A percentile compares a stretch with the other conserved stretches of the same genome.
phyloP scores from a whole-genome alignment of 2,888 invertebrate genomes.

The Xanthorhoe designata region DNA sequence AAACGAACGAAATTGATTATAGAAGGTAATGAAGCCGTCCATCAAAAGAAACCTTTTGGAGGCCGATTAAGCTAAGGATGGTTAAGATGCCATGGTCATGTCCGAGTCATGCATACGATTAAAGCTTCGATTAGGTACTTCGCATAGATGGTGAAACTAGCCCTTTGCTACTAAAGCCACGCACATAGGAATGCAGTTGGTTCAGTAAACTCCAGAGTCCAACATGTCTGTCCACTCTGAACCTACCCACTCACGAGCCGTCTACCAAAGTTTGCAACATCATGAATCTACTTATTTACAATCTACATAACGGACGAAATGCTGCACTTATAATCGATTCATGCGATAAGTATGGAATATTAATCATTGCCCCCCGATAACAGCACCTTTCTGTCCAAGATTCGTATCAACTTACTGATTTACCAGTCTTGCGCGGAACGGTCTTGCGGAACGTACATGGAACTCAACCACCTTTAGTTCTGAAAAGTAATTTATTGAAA shows the following conservation, averaged over 20 bases:
- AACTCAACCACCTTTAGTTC: conserved; percentile 21
- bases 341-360: conserved; percentile 58
- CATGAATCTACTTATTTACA: conserved; percentile 21
- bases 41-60: no score
- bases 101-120: no score
- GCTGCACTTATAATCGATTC: conserved; percentile 60
- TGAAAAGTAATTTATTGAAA: background rate
- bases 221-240: background rate
- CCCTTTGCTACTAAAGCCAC: no score
- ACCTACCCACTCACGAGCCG: conserved; percentile 1
- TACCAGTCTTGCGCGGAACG: conserved; percentile 61
- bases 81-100: no score
- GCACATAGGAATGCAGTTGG: conserved; percentile 53
- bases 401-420: conserved; percentile 51
- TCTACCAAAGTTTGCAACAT: conserved; percentile 35
- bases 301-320: conserved; percentile 52
- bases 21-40: no score
- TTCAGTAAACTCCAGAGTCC: conserved; percentile 32
- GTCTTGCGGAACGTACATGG: conserved; percentile 47
- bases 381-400: conserved; percentile 57
- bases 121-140: no score
- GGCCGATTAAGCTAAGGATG: no score
- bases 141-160: no score
- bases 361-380: conserved; percentile 69
- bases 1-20: no score